Base-by-base conservation (phyloP, 2,888 invertebrate genomes). In the Andrena bucephala region DNA sequence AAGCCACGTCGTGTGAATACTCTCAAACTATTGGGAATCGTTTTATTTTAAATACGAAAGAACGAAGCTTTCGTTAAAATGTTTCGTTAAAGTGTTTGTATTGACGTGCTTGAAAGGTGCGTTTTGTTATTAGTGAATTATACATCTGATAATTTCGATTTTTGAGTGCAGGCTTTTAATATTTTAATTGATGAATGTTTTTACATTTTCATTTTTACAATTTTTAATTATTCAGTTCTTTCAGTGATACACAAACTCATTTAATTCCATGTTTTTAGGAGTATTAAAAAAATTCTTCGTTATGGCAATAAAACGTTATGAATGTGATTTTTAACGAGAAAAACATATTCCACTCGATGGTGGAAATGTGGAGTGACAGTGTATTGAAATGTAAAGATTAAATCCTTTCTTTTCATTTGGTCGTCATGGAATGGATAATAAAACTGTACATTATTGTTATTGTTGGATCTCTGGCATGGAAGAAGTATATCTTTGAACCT, bases 31-130 rank as follows among this genome's bases (percentile, higher is more conserved):
- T 13, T 13, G 29, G 24, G 16, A 42, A 42, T 42, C 33, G 68
- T 16, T 27, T 68, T 10, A 20, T 31, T 27, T 57, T n/a, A 5
- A 57, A 27, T 57, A 57, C 4, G 10, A 31, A 3, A 8, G 24
- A 57, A 36, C 52, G 5, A 42, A 54, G 8, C 7, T 60, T 36
- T 50, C 10, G 20, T 2, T 24, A 24, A 20, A 29, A 73, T 31
- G 50, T 63, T 24, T 6, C 33, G 52, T 42, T 66, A 6, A 42
- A 69, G 59, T 42, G 42, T 42, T 57, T 7, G 42, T 27, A 42
- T 59, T 59, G 69, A 29, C 10, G 27, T 59, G n/a, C 36, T 29
- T 2, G 42, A 13, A 33, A 57, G 62, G 70, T 54, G 36, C 13
- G 69, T 60, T 66, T 16, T 20, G 27, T 68, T 42, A 10, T 48